These are phyloP conservation scores for Lerema accius DNA, from an alignment of 1,140 invertebrate genomes.

Conservation along the genomic window DNA sequence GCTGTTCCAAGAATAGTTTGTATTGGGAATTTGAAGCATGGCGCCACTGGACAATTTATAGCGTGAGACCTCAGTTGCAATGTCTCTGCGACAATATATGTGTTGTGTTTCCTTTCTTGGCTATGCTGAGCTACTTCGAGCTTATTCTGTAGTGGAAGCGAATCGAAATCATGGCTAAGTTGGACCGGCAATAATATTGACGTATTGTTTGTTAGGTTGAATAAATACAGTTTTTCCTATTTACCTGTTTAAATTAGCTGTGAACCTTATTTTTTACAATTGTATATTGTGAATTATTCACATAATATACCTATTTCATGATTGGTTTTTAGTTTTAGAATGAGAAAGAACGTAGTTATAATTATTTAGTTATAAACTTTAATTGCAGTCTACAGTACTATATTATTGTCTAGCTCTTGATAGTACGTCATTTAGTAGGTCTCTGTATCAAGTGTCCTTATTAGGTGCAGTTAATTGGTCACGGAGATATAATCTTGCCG, in stretches of 20 bases:
- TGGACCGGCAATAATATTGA: background rate
- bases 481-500: slow-evolving; percentile 22
- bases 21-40: slow-evolving; percentile 30
- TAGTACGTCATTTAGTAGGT: slow-evolving; percentile 7
- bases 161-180: background rate
- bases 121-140: background rate
- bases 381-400: too few species aligned
- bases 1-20: slow-evolving; percentile 17
- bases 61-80: slow-evolving; percentile 17
- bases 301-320: too few species aligned
- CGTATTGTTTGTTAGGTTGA: background rate
- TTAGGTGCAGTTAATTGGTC: slow-evolving; percentile 31
- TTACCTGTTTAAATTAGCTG: too few species aligned
- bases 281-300: too few species aligned
- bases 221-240: too few species aligned
- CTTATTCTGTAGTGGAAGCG: slow-evolving; percentile 5
- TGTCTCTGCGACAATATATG: slow-evolving; percentile 17
- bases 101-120: slow-evolving; percentile 14
- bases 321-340: too few species aligned
- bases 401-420: background rate
- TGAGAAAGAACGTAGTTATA: too few species aligned
- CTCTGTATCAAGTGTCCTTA: slow-evolving; percentile 21
- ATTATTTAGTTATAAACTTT: too few species aligned
- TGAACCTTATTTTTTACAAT: too few species aligned
- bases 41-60: slow-evolving; percentile 27